Evolutionary conservation across 92 coral and sea anemone genomes (phyloP).

Genomic region (Epizoanthus ramosus): DNA sequence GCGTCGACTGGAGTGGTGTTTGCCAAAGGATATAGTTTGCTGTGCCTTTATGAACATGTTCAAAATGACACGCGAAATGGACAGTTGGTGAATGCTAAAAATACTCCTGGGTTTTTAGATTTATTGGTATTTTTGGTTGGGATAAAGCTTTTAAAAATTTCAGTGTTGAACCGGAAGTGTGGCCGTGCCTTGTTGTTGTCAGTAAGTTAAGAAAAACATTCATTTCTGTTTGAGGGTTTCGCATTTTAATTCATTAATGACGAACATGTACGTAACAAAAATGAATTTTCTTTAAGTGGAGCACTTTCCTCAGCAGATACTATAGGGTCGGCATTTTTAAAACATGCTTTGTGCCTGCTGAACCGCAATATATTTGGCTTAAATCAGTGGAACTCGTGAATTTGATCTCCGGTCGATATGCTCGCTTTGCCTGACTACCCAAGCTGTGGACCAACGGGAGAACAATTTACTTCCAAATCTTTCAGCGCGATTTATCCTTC

Average conservation of each 20-base stretch:
- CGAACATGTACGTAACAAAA: constrained; percentile 20
- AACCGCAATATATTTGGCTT: constrained; percentile 1
- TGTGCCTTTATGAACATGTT: background rate
- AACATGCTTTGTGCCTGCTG: background rate
- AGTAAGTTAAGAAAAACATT: background rate
- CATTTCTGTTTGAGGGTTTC: background rate
- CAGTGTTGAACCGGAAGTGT: constrained; percentile 17
- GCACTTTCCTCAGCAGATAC: background rate
- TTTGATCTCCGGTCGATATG: background rate
- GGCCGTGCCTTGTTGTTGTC: background rate
- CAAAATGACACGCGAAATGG: background rate
- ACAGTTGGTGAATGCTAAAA: constrained; percentile 18
- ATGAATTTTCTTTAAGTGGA: background rate
- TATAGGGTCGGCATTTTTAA: background rate
- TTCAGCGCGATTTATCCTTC: background rate
- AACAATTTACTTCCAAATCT: background rate
- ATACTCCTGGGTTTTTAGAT: background rate
- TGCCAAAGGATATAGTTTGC: background rate
- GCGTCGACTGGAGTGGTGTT: constrained; percentile 15
- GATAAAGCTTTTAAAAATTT: background rate
- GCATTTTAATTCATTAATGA: background rate
- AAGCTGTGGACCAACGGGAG: background rate
- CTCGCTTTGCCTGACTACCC: background rate
- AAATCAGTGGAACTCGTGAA: background rate
- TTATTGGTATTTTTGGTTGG: too few species aligned